These are phyloP conservation scores for Sinocyclocheilus maitianheensis DNA, from an alignment of 2,113 vertebrate genomes.

Conservation along the genomic window DNA sequence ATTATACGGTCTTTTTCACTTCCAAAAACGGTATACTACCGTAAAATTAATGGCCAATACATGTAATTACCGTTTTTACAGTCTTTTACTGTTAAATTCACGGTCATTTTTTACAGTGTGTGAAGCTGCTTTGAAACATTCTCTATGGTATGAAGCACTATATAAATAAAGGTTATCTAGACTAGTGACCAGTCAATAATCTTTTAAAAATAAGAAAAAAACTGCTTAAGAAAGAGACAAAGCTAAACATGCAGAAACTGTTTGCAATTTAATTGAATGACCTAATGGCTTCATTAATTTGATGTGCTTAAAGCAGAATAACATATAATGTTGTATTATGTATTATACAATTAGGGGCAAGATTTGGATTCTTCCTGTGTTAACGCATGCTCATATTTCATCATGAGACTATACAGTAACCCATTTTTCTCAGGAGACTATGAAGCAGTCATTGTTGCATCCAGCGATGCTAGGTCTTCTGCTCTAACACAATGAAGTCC, in stretches of 20 bases:
- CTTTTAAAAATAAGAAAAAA: background rate
- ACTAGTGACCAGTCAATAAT: background rate
- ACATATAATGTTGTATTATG: background rate
- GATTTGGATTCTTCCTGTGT: background rate
- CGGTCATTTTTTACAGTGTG: no score
- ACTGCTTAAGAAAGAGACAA: background rate
- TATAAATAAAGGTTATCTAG: no score
- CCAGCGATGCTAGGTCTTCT: constrained; percentile 58
- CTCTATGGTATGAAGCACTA: no score
- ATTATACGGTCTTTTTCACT: no score
- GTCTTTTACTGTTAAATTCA: no score
- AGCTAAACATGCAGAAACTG: background rate
- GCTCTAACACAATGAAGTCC: constrained; percentile 59
- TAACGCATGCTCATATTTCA: background rate
- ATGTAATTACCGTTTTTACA: no score
- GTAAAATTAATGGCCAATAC: no score
- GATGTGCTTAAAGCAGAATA: background rate
- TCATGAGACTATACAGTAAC: background rate
- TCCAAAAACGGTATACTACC: no score
- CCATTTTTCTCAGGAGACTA: constrained; percentile 9
- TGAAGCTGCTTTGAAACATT: no score
- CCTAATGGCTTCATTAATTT: background rate
- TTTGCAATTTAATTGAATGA: background rate
- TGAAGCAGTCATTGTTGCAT: constrained; percentile 56
- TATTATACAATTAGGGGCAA: background rate